Conservation (phyloP, 2,113 vertebrate species). For the Rynchops niger region DNA sequence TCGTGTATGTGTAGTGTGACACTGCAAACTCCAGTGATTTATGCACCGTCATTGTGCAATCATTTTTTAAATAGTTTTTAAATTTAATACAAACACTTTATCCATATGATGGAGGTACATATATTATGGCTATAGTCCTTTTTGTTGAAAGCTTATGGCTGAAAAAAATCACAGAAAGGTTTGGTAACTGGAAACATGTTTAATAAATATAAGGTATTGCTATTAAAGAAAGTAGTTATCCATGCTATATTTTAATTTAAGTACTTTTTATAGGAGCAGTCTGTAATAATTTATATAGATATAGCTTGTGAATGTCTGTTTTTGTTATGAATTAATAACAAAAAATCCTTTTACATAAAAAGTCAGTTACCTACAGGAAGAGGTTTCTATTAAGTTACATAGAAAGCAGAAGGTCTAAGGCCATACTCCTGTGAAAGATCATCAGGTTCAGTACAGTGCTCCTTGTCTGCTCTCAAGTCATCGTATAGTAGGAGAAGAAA, state of each 20-base stretch:
- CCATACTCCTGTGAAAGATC: background rate
- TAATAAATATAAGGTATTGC: background rate
- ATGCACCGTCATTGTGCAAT: background rate
- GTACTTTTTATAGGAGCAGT: background rate
- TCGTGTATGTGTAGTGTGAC: background rate
- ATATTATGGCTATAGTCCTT: background rate
- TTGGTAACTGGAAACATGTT: background rate
- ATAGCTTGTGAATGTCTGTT: background rate
- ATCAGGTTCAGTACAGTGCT: background rate
- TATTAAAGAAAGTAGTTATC: background rate
- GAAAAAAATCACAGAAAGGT: background rate
- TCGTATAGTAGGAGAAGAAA: background rate
- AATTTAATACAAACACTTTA: background rate
- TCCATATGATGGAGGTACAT: background rate
- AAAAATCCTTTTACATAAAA: background rate
- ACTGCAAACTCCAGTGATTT: background rate
- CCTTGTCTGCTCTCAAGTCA: background rate
- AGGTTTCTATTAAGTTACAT: background rate
- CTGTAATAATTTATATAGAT: conserved; percentile 1
- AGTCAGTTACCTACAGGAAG: background rate
- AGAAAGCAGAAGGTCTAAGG: background rate
- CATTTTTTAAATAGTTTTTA: background rate
- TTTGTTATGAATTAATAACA: conserved; percentile 3
- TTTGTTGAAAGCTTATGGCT: background rate
- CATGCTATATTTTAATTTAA: conserved; percentile 17